Percentiles rank a stretch among this genome's conserved stretches.
Evolutionary conservation across 1,140 invertebrate genomes (phyloP).

Genomic region (Halotydeus destructor): DNA sequence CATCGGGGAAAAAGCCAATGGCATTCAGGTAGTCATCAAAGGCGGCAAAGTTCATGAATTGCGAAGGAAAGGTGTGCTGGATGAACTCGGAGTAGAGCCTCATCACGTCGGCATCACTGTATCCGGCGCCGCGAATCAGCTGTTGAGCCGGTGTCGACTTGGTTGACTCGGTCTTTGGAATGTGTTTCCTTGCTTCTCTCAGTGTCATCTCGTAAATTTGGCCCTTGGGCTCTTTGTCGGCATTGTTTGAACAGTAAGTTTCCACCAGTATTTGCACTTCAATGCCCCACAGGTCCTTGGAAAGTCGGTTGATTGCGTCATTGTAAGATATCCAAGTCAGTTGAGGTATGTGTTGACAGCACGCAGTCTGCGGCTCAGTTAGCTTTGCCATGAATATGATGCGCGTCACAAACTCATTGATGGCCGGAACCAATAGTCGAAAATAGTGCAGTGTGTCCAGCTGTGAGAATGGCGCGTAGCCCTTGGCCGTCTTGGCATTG

Average conservation of each 20-base stretch:
- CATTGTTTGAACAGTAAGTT: not conserved
- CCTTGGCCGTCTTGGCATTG: conserved; percentile 1
- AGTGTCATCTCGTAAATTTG: not conserved
- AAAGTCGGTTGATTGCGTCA: not conserved
- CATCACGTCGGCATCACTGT: conserved; percentile 4
- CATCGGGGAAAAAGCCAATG: too few species aligned
- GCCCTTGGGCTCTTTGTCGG: not conserved
- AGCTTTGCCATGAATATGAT: conserved; percentile 8
- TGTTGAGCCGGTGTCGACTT: not conserved
- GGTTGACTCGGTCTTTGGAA: not conserved
- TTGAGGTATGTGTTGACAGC: conserved; percentile 6
- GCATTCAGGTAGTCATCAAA: conserved; percentile 8
- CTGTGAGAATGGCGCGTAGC: not conserved
- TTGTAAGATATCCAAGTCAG: conserved; percentile 3
- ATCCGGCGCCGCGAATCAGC: not conserved
- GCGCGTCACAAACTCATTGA: conserved; percentile 10
- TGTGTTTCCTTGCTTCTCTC: not conserved
- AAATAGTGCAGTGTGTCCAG: conserved; percentile 6
- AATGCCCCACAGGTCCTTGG: conserved; percentile 6
- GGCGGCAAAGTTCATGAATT: conserved; percentile 4
- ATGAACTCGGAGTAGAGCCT: conserved; percentile 6
- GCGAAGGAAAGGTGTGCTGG: conserved; percentile 9
- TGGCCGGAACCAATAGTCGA: conserved; percentile 11
- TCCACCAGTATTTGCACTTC: not conserved
- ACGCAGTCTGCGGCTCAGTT: not conserved